phyloP scores from a whole-genome alignment of 2,888 invertebrate species.

The Lochmaea crataegi region DNA sequence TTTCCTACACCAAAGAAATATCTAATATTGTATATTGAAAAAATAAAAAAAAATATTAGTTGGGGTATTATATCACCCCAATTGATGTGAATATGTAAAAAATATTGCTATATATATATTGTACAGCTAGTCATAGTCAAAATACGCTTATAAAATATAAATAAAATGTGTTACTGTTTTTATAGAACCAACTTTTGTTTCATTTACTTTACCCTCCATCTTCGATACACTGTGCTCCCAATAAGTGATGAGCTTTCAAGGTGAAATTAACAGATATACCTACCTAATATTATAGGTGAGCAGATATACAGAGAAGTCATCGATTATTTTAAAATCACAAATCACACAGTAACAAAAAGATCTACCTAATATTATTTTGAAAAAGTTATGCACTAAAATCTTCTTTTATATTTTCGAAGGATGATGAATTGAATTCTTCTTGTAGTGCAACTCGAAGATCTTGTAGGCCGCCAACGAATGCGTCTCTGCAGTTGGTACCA shows the following conservation, averaged over 20 bases:
- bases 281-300: too few relatives aligned
- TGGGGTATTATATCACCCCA: slow-evolving; percentile 47
- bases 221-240: not conserved
- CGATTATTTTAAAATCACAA: too few relatives aligned
- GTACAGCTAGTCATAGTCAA: slow-evolving; percentile 68
- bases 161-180: slow-evolving; percentile 67
- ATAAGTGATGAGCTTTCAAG: not conserved
- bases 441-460: too few relatives aligned
- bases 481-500: too few relatives aligned
- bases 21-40: slow-evolving; percentile 64
- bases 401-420: too few relatives aligned
- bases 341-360: too few relatives aligned
- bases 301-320: too few relatives aligned
- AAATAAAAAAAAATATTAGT: slow-evolving; percentile 51
- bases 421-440: too few relatives aligned
- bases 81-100: slow-evolving; percentile 64
- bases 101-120: slow-evolving; percentile 63
- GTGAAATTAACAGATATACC: too few relatives aligned
- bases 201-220: slow-evolving; percentile 48
- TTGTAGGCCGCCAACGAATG: too few relatives aligned
- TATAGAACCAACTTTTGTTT: slow-evolving; percentile 65
- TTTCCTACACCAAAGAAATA: slow-evolving; percentile 65
- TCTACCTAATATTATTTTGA: too few relatives aligned
- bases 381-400: too few relatives aligned
- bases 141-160: slow-evolving; percentile 66